Base-by-base conservation (phyloP, 2,888 invertebrate genomes). In the Meiosimyza platycephala region DNA sequence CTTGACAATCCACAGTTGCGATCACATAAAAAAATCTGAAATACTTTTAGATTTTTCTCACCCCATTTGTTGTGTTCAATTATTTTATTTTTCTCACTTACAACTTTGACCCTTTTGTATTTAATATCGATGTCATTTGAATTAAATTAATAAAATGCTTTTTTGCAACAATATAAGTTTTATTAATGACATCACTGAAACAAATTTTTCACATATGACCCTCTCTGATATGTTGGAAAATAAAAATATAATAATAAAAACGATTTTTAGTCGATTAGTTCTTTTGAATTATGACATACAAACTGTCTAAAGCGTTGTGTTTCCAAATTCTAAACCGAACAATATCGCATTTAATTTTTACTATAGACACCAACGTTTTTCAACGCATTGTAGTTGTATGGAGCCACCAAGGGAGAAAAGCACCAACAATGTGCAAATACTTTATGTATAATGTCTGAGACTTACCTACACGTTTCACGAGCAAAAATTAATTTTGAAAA, bases 141-240 rank as follows among this genome's bases (percentile, higher is more conserved):
- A 22, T 28, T 65, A 47, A 47, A 47, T 67, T 40, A 40, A 40
- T 40, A 9, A 40, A 7, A 40, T 28, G 16, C 12, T 28, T 22
- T 33, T 18, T 40, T 47, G 54, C 28, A 6, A 9, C 40, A 67
- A 51, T 52, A 52, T 9, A 12, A 50, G 12, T 40, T 15, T 16
- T 18, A 57, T 57, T 48, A 57, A 68, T 68, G 68, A 68, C 68
- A 68, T 68, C 68, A 68, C n/a, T 28, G 6, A 40, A 40, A 13
- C 57, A 13, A 22, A 57, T 67, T 22, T n/a, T 48, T 59, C 68
- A 50, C 59, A 59, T 28, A 65, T 55, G 47, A 67, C 13, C 40
- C 6, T 65, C 51, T 40, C 40, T 7, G 9, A 7, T 9, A 40
- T 9, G 40, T 40, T 40, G 40, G 40, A 40, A 40, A 40, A 40